phyloP scores from a whole-genome alignment of 1,140 invertebrate species.

The Drosophila burlai region DNA sequence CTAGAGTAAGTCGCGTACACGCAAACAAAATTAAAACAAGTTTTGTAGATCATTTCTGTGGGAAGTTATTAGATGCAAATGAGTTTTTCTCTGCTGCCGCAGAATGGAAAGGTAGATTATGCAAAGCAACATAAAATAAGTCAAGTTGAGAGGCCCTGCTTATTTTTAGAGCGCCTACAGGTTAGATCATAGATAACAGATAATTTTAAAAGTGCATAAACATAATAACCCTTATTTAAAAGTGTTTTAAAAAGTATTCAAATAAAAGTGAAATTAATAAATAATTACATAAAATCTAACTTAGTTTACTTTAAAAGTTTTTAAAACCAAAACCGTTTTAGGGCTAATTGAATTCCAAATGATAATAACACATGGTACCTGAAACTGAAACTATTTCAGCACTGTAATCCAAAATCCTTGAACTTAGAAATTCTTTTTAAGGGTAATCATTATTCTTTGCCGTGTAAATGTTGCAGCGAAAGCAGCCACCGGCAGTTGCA shows the following conservation, averaged over 20 bases:
- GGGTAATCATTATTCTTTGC: not conserved
- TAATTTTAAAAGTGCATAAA: too few species aligned
- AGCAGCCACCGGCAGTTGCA: slow-evolving; percentile 50
- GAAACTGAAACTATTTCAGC: not conserved
- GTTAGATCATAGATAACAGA: too few species aligned
- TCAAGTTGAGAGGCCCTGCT: not conserved
- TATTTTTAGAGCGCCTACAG: not conserved
- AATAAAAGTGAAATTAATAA: not conserved
- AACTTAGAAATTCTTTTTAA: not conserved
- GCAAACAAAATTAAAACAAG: slow-evolving; percentile 16
- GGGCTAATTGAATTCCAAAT: too few species aligned
- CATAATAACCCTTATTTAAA: not conserved
- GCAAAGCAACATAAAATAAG: slow-evolving; percentile 5
- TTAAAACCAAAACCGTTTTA: not conserved
- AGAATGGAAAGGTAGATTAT: slow-evolving; percentile 8
- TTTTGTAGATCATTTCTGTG: slow-evolving; percentile 19
- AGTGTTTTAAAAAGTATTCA: fast-evolving
- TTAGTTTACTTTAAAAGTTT: not conserved
- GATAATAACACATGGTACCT: too few species aligned
- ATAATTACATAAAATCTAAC: not conserved
- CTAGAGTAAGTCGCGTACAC: slow-evolving; percentile 9
- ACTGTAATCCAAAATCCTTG: not conserved
- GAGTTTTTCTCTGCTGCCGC: not conserved
- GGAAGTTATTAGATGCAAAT: slow-evolving; percentile 15
- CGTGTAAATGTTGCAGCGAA: slow-evolving; percentile 13